Evolutionary conservation across 92 coral and sea anemone species (phyloP), one percentile per base, ranked within the genome.

Genomic region (Palythoa grandiflora): DNA sequence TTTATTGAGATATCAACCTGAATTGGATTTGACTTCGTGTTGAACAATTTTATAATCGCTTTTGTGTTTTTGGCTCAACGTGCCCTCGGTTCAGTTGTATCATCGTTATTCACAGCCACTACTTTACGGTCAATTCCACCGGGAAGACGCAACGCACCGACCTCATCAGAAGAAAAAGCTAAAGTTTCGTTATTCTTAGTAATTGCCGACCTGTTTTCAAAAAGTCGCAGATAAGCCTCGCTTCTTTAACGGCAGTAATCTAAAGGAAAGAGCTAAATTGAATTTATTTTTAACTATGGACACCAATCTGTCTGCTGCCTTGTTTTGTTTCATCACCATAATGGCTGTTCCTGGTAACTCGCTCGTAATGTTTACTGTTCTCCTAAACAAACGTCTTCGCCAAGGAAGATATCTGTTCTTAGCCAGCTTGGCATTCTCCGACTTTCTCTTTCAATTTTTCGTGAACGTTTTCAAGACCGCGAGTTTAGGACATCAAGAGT

Each of bases 341-440:
- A 15, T 78, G 15, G 83, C 13, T 10, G 21, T 78, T 51, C 83
- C 83, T 14, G 83, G 83, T 2, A 78, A 77, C 53, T 77, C 55
- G 1, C 68, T 77, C 8, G 83, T 77, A 1, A 20, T 77, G 39
- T 36, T 77, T 9, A 50, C 66, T 54, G 36, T 52, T 39, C 5
- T 54, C 68, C 83, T 77, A 11, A 52, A 57, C 37, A 77, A 77
- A 11, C 83, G 83, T 28, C 83, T 54, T 1, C 83, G 20, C 38
- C 9, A 35, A 13, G 37, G 66, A 20, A 77, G 83, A 54, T 77
- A 77, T 38, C 11, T 77, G 20, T 38, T 77, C 16, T 54, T 77
- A 48, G 47, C 83, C 10, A 77, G 83, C 83, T 57, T 77, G 19
- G 83, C 83, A 54, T 52, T 77, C n/a, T 77, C 83, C 40, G 83